Conservation (phyloP, 2,797 vertebrate species). For the Cyprinodon diabolis region DNA sequence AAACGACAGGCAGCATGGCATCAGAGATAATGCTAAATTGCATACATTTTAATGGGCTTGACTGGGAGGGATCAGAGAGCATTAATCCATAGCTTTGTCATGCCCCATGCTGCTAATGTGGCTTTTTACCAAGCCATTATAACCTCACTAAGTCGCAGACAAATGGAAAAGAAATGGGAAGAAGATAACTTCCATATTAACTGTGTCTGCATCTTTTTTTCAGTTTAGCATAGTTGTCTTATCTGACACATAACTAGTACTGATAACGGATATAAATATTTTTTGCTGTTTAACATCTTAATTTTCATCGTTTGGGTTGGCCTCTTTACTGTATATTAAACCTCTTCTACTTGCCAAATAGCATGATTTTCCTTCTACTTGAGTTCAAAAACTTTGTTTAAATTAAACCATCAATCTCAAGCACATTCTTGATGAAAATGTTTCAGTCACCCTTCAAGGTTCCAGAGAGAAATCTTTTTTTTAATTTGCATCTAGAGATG, state of each 20-base stretch:
- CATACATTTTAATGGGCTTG: slow-evolving; percentile 75
- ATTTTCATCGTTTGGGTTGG: background rate
- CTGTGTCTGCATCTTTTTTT: slow-evolving; percentile 6
- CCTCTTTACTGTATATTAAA: background rate
- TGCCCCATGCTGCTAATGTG: slow-evolving; percentile 62
- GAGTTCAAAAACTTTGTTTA: background rate
- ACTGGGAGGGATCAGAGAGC: slow-evolving; percentile 67
- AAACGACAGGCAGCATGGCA: slow-evolving; percentile 46
- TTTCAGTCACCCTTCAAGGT: background rate
- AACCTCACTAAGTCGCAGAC: slow-evolving; percentile 52
- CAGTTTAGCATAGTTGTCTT: background rate
- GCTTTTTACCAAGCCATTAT: slow-evolving; percentile 68
- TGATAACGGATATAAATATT: background rate
- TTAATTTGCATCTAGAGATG: background rate
- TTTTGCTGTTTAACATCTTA: background rate
- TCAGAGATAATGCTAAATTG: slow-evolving; percentile 68
- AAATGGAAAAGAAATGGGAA: slow-evolving; percentile 63
- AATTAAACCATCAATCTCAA: background rate
- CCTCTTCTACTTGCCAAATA: background rate
- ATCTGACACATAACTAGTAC: background rate
- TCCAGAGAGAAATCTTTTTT: background rate
- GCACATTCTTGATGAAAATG: background rate
- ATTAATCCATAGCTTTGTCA: slow-evolving; percentile 72
- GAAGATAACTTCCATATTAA: slow-evolving; percentile 41
- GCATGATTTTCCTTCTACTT: background rate